A percentile compares a stretch with the other conserved stretches of the same genome.
Conservation (phyloP, 2,888 invertebrate species). For the Steinernema carpocapsae region DNA sequence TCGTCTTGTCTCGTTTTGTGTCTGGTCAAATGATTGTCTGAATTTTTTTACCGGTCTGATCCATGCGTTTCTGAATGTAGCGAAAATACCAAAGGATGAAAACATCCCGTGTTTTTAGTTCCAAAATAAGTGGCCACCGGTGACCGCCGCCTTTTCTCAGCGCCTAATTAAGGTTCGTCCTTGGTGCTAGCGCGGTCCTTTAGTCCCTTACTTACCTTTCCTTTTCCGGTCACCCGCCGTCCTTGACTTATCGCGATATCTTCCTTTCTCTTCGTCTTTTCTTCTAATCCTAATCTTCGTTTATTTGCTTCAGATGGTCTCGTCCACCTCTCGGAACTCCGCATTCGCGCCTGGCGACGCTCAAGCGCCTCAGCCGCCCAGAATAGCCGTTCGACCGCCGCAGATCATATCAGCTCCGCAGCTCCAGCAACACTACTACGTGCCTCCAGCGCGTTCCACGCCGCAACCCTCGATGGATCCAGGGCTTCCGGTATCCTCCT, state of each 20-base stretch:
- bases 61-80: no score
- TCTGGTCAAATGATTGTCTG: not conserved
- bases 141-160: conserved; percentile 2
- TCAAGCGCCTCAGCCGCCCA: not conserved
- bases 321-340: conserved; percentile 15
- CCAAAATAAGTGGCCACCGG: no score
- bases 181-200: conserved; percentile 19
- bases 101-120: no score
- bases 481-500: not conserved
- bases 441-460: conserved; percentile 17
- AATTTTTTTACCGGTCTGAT: no score
- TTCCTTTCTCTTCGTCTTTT: not conserved
- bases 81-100: no score
- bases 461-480: conserved; percentile 14
- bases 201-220: not conserved
- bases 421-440: conserved; percentile 33
- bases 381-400: conserved; percentile 30
- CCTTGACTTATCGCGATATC: conserved; percentile 22
- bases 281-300: not conserved
- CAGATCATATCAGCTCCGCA: conserved; percentile 15
- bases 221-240: conserved; percentile 24
- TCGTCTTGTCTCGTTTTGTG: not conserved
- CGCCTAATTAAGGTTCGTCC: conserved; percentile 23
- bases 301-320: conserved; percentile 19
- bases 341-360: not conserved